Evolutionary conservation across 2,797 vertebrate genomes (phyloP).

Genomic region (Gymnodraco acuticeps): DNA sequence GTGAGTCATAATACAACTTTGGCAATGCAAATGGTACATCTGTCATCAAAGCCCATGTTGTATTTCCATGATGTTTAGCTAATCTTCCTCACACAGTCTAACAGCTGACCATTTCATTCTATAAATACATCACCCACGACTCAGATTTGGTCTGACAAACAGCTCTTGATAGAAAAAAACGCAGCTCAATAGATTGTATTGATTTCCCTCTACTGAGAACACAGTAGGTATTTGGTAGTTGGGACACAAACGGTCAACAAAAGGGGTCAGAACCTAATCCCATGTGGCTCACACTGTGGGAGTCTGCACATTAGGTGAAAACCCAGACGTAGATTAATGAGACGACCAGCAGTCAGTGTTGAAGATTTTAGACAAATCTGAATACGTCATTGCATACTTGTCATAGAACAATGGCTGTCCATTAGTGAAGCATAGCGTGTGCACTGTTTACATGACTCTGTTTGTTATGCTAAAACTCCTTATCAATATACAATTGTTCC

Average conservation of each 20-base stretch:
- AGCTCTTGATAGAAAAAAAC: conserved; percentile 66
- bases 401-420: conserved; percentile 19
- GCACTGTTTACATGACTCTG: conserved; percentile 10
- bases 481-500: conserved; percentile 29
- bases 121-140: conserved; percentile 59
- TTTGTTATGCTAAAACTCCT: conserved; percentile 12
- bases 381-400: conserved; percentile 1
- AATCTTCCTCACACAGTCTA: conserved; percentile 26
- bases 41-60: conserved; percentile 40
- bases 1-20: conserved; percentile 12
- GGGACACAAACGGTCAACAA: conserved; percentile 49
- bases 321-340: conserved; percentile 35
- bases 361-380: not conserved
- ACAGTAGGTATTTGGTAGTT: conserved; percentile 53
- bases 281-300: conserved; percentile 14
- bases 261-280: conserved; percentile 63
- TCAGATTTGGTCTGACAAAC: conserved; percentile 65
- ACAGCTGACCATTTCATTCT: conserved; percentile 45
- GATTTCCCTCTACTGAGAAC: conserved; percentile 66
- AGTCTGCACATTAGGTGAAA: conserved; percentile 22
- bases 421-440: conserved; percentile 20
- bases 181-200: conserved; percentile 71
- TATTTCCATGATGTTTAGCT: conserved; percentile 30
- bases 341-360: conserved; percentile 14
- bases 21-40: conserved; percentile 26